Percentiles rank a stretch among this genome's conserved stretches.
Conservation (phyloP, 2,113 vertebrate genomes). For the Nesogale talazaci region DNA sequence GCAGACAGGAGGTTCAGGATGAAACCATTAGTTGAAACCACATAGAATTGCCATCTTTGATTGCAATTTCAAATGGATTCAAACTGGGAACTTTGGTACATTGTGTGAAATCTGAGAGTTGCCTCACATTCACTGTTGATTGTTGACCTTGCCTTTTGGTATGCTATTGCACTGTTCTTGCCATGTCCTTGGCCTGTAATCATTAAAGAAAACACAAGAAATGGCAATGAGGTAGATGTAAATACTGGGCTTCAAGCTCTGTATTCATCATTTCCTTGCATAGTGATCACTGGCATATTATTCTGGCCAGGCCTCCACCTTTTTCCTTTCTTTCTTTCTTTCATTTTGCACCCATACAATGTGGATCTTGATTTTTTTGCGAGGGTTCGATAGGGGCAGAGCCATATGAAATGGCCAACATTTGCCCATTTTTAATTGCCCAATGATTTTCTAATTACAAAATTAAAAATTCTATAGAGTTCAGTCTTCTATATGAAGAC, state of each 20-base stretch:
- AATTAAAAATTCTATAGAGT: neutral
- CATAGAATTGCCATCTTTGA: neutral
- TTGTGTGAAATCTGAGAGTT: neutral
- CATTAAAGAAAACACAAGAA: neutral
- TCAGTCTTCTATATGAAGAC: neutral
- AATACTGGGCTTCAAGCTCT: neutral
- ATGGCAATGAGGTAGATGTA: neutral
- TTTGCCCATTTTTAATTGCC: neutral
- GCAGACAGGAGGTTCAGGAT: neutral
- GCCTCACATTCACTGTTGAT: neutral
- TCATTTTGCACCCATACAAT: conserved; percentile 10
- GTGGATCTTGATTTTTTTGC: neutral
- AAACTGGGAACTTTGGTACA: neutral
- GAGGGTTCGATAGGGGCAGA: neutral
- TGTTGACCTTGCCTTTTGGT: neutral
- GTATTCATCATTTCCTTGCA: neutral
- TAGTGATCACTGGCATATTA: neutral
- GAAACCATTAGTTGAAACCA: neutral
- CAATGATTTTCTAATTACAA: neutral
- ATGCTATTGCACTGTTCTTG: neutral
- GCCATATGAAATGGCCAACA: neutral
- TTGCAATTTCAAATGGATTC: neutral
- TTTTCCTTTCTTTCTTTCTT: no score
- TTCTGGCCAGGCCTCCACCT: neutral
- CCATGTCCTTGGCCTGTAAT: neutral